Base-by-base conservation (phyloP, 2,113 vertebrate species). In the Equus przewalskii region DNA sequence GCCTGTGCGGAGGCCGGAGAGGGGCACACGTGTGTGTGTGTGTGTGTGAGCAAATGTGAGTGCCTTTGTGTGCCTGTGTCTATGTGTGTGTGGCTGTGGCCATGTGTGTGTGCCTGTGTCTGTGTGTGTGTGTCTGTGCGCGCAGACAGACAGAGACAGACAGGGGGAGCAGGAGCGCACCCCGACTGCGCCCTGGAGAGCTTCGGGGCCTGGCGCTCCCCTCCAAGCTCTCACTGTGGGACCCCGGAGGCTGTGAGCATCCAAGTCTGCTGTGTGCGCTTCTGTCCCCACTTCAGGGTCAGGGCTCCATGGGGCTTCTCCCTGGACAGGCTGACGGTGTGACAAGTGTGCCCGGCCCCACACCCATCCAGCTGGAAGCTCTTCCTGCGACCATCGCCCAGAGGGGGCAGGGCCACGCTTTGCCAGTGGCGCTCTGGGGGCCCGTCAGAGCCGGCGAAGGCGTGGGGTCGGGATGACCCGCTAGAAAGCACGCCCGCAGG, bases 401-500 rank as follows among this genome's bases (percentile, higher is more conserved):
- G 28, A 16, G 62, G 30, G 7, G 2, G 41, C 2, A 65, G 60
- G 62, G 18, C 54, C n/a, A 33, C 2, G 51, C 51, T 3, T 14
- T 14, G 13, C 51, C 51, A 54, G 51, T 54, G 51, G 51, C 51
- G 4, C 51, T 54, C 51, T 2, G 49, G 51, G 51, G 78, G 33
- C 33, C 18, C 54, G 54, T 22, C 7, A 0, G 51, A 80, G 54
- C 51, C 54, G n/a, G 51, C 6, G 54, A 22, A 2, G 1, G 78
- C 78, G 1, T 56, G 19, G 11, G 2, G 28, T 33, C 24, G 6
- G 7, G 76, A 21, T 16, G 11, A n/a, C 12, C 6, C n/a, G 76
- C n/a, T 21, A 54, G 19, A 58, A 5, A 24, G 51, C 12, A 0
- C 0, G 3, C 21, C 78, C 21, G 18, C 0, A 1, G 5, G 51